Evolutionary conservation across 2,797 vertebrate genomes (phyloP).

Genomic region (Coracias cyanogaster): DNA sequence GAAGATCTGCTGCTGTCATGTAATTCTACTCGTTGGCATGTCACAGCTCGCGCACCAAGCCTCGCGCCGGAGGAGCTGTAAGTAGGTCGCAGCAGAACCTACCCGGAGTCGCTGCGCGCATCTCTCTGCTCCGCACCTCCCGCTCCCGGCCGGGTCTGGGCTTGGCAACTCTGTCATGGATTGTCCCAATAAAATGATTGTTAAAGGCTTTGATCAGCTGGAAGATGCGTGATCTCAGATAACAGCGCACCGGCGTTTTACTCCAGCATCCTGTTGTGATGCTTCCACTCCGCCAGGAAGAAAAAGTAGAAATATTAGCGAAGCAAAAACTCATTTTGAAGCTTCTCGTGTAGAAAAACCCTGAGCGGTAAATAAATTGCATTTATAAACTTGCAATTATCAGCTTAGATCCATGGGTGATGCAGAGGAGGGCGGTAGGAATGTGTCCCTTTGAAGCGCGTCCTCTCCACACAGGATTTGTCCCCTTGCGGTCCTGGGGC

Average conservation of each 20-base stretch:
- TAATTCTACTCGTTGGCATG: neutral
- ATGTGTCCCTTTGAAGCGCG: rapidly evolving
- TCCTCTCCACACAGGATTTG: neutral
- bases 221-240: neutral
- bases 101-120: neutral
- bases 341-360: neutral
- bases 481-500: neutral
- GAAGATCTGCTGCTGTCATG: neutral
- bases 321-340: neutral
- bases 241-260: neutral
- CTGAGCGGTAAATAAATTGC: neutral
- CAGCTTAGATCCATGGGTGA: neutral
- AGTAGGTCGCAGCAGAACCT: neutral
- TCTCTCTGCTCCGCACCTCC: neutral
- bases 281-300: neutral
- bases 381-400: neutral
- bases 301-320: neutral
- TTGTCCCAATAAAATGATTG: neutral
- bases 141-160: neutral
- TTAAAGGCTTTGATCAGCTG: neutral
- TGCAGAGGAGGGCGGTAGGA: neutral
- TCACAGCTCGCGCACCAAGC: neutral
- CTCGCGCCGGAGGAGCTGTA: neutral
- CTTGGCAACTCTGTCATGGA: neutral
- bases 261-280: rapidly evolving